Evolutionary conservation across 2,888 invertebrate species (phyloP), one percentile per base, ranked within the genome.

Genomic region (Drosophila stalkeri): DNA sequence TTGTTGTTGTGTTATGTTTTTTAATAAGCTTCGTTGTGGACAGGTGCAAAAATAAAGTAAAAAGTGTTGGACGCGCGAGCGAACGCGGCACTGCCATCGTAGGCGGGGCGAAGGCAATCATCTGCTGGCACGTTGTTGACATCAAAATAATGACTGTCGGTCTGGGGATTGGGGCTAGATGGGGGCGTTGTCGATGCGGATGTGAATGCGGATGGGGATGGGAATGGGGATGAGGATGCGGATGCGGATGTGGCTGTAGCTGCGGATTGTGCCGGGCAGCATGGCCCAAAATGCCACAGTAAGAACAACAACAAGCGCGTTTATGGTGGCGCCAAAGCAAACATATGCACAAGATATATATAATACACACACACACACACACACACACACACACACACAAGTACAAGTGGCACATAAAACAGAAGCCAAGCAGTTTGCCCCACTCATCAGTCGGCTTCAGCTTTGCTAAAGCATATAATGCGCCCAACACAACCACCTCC

Each of bases 41-140:
- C 84, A 84, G 84, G 82, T 81, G 84, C 80, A 80, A 69, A 72
- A 75, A 71, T 75, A 60, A 79, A 73, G 74, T 64, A 73, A 70
- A 83, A 76, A 77, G 83, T 82, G 85, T 75, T 79, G 78, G 78
- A 57, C 71, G 43, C 37, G 11, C n/a, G 3, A 3, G 33, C n/a
- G 3, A 3, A 27, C n/a, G 9, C 9, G 37, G 4, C 14, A 14
- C 37, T 9, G 43, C 11, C 39, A 39, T 16, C 18, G n/a, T 16
- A 8, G 31, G 20, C 18, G 63, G 35, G 67, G 78, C 65, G 44
- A 44, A 68, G 75, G 80, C 77, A 82, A 85, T 82, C 85, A 84
- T 84, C 80, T 72, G 75, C 73, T 81, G 80, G 84, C 86, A 86
- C 86, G 81, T 84, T 86, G 86, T 84, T 84, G 84, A 86, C 84